Base-by-base conservation (phyloP, 2,888 invertebrate genomes). In the Erannis defoliaria region DNA sequence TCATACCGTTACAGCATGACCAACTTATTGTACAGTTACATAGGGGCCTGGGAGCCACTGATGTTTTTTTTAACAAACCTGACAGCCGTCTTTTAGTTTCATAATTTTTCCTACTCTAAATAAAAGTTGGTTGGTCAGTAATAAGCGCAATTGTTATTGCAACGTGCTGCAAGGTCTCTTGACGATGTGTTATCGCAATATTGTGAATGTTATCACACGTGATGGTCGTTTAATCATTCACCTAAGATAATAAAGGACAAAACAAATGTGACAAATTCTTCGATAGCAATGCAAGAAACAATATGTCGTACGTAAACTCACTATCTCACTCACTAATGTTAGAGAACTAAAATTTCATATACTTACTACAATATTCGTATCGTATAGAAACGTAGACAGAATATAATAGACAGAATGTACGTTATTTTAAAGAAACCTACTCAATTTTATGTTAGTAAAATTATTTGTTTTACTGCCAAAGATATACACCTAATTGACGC, bases 181-280 rank as follows among this genome's bases (percentile, higher is more conserved):
- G n/a, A 37, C 12, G 37, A 21, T 10, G 19, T 38, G 37, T 53
- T 58, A 53, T 46, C 45, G 50, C 38, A 53, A 53, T 53, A 38
- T 53, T 51, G 58, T 46, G 16, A 53, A 23, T 46, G 46, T 38
- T 51, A 58, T 58, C 31, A 53, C 21, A 58, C 18, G 31, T 53
- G 21, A 46, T 38, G 45, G 12, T 26, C 10, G 12, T 45, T 37
- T 8, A 2, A 12, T 37, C 26, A 40, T 40, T 37, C 49, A 2
- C 16, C n/a, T 31, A 14, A 14, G 46, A 37, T 55, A 46, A 37
- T 46, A 9, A 55, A 54, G 23, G 6, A 9, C 16, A 43, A 4
- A 4, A 1, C 14, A 1, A 12, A 12, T 42, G 19, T 42, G 12
- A 12, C 38, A 18, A 37, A 16, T 14, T 14, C 14, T 14, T 35